Evolutionary conservation across 2,113 vertebrate genomes (phyloP), one percentile per base, ranked within the genome.

Genomic region (Ardeotis arabs): DNA sequence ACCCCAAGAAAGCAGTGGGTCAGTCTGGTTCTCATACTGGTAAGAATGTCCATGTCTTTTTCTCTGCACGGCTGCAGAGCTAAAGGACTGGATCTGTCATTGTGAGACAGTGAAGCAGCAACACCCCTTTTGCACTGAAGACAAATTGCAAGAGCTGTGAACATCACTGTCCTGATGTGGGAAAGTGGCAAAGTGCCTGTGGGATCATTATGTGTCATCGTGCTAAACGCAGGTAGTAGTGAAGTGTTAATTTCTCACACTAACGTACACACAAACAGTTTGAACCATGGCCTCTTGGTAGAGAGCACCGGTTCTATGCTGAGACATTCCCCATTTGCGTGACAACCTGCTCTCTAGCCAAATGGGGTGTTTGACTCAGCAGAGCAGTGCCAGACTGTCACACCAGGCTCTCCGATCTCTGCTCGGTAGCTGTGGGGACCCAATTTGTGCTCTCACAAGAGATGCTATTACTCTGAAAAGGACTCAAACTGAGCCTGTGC

Each of bases 371-470:
- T 56, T 63, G 33, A 8, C 53, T 64, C 53, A 23, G 17, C 25
- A 28, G 35, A 62, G 15, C 18, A 62, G 33, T 8, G 10, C 53
- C 2, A 1, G 35, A 19, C 49, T 35, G n/a, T 75, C 67, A 74
- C 33, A 60, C 12, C 1, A 2, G 39, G 8, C 23, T 60, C 24
- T 69, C 24, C 0, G 10, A 7, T n/a, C 33, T 62, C 25, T 58
- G 31, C 50, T 66, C 47, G 35, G 28, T 5, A 45, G 29, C 59
- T 78, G 55, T 55, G 60, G 52, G 47, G 35, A 62, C 41, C 12
- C 0, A 0, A 44, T 47, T 9, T 68, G 22, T 12, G 6, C 31
- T 56, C 64, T 50, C 25, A 44, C 25, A 44, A 63, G 35, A 81
- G 19, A 14, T 74, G 45, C 37, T 31, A 12, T 58, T 50, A 59